Evolutionary conservation across 2,797 vertebrate genomes (phyloP).

Genomic region (Chiloscyllium punctatum): DNA sequence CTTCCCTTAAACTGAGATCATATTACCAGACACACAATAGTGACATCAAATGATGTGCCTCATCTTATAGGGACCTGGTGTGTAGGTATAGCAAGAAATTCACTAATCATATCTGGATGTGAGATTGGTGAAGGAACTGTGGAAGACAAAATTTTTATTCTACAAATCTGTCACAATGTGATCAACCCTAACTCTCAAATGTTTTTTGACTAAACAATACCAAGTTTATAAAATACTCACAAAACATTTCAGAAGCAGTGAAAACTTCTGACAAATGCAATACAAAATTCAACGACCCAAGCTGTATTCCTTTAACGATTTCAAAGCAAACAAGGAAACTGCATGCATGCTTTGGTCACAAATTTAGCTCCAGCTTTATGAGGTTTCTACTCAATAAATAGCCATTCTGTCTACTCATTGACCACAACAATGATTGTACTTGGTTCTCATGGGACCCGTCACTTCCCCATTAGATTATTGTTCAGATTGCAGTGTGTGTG

Average conservation of each 20-base stretch:
- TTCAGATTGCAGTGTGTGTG: neutral
- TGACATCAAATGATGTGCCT: neutral
- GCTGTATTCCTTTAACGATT: neutral
- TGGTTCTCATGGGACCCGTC: neutral
- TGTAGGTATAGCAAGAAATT: slow-evolving; percentile 38
- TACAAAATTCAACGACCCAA: neutral
- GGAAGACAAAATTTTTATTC: neutral
- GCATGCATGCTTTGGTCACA: neutral
- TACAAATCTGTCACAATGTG: neutral
- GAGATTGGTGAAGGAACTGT: neutral
- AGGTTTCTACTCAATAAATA: neutral
- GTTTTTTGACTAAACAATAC: neutral
- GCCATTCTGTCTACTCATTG: neutral
- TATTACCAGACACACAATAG: neutral
- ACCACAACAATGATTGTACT: slow-evolving; percentile 11
- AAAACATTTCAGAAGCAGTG: neutral
- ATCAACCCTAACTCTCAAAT: no score
- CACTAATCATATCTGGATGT: slow-evolving; percentile 41
- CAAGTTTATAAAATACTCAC: neutral
- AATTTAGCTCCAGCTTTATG: neutral
- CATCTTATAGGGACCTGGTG: neutral
- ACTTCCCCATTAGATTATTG: neutral
- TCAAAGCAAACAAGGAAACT: slow-evolving; percentile 10
- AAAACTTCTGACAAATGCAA: neutral
- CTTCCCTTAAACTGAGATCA: neutral